Conservation (phyloP, 2,797 vertebrate species). For the Megalops cyprinoides region DNA sequence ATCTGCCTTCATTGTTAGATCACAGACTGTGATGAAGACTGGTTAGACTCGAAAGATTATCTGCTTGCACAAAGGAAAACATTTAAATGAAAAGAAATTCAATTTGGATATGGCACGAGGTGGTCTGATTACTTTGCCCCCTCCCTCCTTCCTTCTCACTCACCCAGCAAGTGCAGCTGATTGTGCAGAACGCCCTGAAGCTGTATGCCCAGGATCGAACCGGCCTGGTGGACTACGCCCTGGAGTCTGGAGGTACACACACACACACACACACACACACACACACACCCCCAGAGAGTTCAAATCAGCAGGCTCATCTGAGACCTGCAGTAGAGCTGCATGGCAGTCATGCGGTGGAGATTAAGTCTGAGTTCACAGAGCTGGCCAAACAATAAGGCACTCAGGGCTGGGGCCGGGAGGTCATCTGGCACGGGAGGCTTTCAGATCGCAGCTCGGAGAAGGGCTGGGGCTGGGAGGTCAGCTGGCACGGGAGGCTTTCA, state of each 20-base stretch:
- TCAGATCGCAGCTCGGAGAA: too few relatives aligned
- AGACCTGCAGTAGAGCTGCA: not conserved
- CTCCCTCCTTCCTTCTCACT: constrained; percentile 23
- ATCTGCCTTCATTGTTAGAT: not conserved
- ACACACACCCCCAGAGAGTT: too few relatives aligned
- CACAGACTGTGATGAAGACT: not conserved
- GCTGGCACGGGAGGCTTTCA: not conserved
- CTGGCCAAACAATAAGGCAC: not conserved
- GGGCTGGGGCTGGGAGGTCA: not conserved
- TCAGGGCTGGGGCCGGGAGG: too few relatives aligned
- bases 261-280: not conserved
- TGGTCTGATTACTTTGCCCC: not conserved
- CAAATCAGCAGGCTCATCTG: not conserved
- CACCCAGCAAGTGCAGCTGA: constrained; percentile 82
- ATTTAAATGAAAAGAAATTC: not conserved
- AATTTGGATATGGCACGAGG: not conserved
- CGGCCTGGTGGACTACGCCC: constrained; percentile 90
- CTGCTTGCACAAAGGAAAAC: too few relatives aligned
- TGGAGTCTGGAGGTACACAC: constrained; percentile 91
- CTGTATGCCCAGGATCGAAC: constrained; percentile 92
- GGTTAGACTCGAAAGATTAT: not conserved
- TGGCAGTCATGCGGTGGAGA: not conserved
- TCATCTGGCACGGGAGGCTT: too few relatives aligned
- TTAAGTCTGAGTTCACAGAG: not conserved
- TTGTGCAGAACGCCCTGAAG: constrained; percentile 88